Percentiles rank a stretch among this genome's conserved stretches.
Conservation (phyloP, 1,140 invertebrate species). For the Phortica variegata region DNA sequence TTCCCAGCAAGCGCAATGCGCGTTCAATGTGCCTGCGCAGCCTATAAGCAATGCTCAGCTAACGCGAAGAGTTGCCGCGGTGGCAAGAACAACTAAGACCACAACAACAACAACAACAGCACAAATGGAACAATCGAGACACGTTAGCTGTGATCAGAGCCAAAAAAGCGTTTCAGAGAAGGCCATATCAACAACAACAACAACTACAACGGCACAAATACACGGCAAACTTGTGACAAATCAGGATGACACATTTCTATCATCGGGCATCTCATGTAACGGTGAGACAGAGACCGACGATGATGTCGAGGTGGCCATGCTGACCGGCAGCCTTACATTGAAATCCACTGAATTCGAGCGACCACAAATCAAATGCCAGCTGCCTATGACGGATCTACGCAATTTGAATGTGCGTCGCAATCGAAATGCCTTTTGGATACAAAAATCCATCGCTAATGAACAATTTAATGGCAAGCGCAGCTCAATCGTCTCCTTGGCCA, state of each 20-base stretch:
- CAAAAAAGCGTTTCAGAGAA: too few relatives aligned
- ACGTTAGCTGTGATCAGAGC: too few relatives aligned
- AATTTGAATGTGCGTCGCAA: constrained; percentile 47
- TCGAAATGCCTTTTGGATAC: constrained; percentile 45
- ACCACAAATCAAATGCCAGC: background rate
- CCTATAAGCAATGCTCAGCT: too few relatives aligned
- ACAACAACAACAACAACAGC: too few relatives aligned
- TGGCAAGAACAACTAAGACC: too few relatives aligned
- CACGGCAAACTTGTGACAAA: background rate
- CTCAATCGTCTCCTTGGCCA: constrained; percentile 22
- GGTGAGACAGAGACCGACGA: constrained; percentile 32
- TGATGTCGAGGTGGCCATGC: constrained; percentile 48
- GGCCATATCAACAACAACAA: background rate
- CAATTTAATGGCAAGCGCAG: background rate
- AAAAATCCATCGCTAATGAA: constrained; percentile 7
- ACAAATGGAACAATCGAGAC: too few relatives aligned
- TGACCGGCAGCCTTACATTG: constrained; percentile 36
- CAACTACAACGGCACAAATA: constrained; percentile 2
- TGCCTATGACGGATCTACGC: constrained; percentile 31
- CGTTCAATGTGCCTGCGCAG: background rate
- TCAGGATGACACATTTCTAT: constrained; percentile 48
- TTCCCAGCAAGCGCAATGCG: background rate
- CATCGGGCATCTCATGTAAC: constrained; percentile 50
- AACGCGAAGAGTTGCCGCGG: too few relatives aligned
- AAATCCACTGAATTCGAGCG: too few relatives aligned